These are phyloP conservation scores for Aphelenchoides avenae DNA, from an alignment of 1,140 invertebrate species.

Conservation along the genomic window DNA sequence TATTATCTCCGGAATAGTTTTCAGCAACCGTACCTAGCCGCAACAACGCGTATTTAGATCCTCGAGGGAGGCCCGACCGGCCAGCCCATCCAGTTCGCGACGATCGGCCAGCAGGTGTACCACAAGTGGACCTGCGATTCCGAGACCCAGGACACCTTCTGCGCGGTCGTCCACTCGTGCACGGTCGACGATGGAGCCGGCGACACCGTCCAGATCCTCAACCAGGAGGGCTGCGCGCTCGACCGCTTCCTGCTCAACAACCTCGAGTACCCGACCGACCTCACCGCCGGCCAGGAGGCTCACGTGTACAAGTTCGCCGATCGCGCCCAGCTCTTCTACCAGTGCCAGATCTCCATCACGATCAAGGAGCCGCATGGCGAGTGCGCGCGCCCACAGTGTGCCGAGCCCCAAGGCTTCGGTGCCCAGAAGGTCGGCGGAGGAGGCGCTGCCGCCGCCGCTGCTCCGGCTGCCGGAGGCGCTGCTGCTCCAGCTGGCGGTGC, in stretches of 20 bases:
- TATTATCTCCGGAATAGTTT: no score
- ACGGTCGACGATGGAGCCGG: conserved; percentile 59
- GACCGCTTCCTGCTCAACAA: conserved; percentile 59
- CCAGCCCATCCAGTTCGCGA: conserved; percentile 58
- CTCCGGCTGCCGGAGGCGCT: conserved; percentile 7
- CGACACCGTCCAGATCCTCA: conserved; percentile 58
- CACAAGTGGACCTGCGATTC: conserved; percentile 60
- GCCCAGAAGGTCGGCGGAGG: conserved; percentile 51
- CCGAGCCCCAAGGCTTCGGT: conserved; percentile 56
- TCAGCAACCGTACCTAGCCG: no score
- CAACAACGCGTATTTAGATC: conserved; percentile 42
- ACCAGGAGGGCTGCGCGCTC: conserved; percentile 57
- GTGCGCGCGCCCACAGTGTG: conserved; percentile 54
- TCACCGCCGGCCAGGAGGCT: conserved; percentile 58
- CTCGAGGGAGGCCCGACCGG: conserved; percentile 58
- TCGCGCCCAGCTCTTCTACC: conserved; percentile 58
- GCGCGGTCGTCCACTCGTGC: conserved; percentile 57
- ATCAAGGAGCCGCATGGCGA: conserved; percentile 57
- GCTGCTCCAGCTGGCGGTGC: no score
- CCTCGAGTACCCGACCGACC: conserved; percentile 57
- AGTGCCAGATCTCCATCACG: conserved; percentile 59
- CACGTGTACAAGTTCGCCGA: conserved; percentile 60
- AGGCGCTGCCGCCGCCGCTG: conserved; percentile 17
- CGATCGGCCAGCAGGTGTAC: conserved; percentile 59
- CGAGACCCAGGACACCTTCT: conserved; percentile 58